Evolutionary conservation across 2,888 invertebrate species (phyloP).

Genomic region (Bimastos eiseni): DNA sequence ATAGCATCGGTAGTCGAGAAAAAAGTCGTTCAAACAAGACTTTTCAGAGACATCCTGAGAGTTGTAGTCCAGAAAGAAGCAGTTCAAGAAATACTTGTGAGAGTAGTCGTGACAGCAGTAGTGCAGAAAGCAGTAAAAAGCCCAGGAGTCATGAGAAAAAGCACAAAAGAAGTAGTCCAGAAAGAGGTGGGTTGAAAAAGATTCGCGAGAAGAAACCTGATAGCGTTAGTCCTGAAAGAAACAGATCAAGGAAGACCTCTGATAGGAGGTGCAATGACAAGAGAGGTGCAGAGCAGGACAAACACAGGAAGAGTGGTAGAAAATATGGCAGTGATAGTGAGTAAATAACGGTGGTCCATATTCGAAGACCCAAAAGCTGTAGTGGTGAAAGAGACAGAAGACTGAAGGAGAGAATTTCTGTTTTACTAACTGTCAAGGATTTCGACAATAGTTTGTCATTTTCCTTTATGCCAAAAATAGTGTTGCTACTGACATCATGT

Average conservation of each 20-base stretch:
- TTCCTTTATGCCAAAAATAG: background rate
- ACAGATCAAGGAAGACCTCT: background rate
- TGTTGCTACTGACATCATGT: background rate
- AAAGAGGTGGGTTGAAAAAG: too few species aligned
- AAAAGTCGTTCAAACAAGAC: too few species aligned
- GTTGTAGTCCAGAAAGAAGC: background rate
- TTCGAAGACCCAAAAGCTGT: background rate
- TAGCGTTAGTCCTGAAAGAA: background rate
- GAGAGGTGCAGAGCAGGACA: background rate
- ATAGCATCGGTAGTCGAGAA: too few species aligned
- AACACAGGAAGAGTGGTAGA: background rate
- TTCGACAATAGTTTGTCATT: background rate
- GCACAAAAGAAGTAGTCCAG: background rate
- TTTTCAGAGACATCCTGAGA: too few species aligned
- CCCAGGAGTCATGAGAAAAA: background rate
- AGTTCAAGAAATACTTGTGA: background rate
- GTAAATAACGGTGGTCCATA: background rate
- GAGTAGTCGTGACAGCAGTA: background rate
- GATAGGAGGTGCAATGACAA: background rate
- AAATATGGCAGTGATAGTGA: background rate
- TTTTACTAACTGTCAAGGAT: background rate
- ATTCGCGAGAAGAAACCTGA: too few species aligned
- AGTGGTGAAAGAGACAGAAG: background rate
- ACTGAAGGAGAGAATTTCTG: background rate
- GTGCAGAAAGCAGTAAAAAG: background rate